Evolutionary conservation across 2,797 vertebrate species (phyloP).

Genomic region (Acanthopagrus latus): DNA sequence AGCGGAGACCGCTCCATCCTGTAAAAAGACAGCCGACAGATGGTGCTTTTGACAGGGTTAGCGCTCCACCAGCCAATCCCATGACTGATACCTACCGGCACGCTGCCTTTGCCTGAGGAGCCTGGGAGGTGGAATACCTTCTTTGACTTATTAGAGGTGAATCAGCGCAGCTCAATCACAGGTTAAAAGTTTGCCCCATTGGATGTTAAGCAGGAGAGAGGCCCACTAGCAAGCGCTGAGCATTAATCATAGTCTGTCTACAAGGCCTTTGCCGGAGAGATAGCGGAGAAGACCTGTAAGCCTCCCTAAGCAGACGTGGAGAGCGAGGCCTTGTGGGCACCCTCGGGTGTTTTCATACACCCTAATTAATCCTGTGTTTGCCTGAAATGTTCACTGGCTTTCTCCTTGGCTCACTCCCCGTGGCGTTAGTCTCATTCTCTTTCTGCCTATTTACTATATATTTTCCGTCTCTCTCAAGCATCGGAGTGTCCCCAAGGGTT

Average conservation of each 20-base stretch:
- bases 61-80: constrained; percentile 39
- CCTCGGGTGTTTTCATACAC: constrained; percentile 68
- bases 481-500: constrained; percentile 45
- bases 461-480: constrained; percentile 37
- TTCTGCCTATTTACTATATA: constrained; percentile 55
- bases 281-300: constrained; percentile 51
- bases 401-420: constrained; percentile 52
- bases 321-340: constrained; percentile 59
- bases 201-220: constrained; percentile 45
- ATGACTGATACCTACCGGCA: constrained; percentile 43
- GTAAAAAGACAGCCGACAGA: constrained; percentile 60
- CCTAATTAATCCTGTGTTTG: constrained; percentile 75
- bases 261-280: constrained; percentile 54
- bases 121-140: constrained; percentile 38
- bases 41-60: constrained; percentile 64
- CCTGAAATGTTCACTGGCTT: constrained; percentile 63
- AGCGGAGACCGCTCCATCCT: constrained; percentile 25
- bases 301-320: constrained; percentile 42
- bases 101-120: constrained; percentile 43
- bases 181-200: constrained; percentile 65
- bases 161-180: constrained; percentile 64
- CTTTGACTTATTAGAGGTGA: constrained; percentile 66
- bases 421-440: constrained; percentile 49
- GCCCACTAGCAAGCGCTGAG: constrained; percentile 33
- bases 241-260: constrained; percentile 72